phyloP scores from a whole-genome alignment of 2,888 invertebrate genomes.

The Rhagophthalmus giganteus region DNA sequence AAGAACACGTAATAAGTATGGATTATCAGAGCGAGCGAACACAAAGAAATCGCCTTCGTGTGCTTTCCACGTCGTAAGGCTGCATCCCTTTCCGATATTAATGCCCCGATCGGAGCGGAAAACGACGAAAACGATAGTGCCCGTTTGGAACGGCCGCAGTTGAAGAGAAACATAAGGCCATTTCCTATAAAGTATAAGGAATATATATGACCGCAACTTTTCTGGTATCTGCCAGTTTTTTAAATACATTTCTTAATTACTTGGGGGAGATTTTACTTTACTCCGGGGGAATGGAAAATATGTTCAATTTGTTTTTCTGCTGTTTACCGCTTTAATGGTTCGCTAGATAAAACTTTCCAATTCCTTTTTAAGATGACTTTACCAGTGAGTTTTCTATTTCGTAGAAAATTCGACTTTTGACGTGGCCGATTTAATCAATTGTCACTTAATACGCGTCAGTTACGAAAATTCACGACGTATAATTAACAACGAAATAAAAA shows the following conservation, averaged over 20 bases:
- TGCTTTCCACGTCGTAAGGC: constrained; percentile 27
- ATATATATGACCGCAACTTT: constrained; percentile 50
- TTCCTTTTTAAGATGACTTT: constrained; percentile 8
- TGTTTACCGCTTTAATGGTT: constrained; percentile 19
- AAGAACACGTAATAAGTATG: constrained; percentile 55
- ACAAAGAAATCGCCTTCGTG: constrained; percentile 40
- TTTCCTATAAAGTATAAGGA: constrained; percentile 51
- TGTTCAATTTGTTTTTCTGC: constrained; percentile 25
- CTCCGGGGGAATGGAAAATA: constrained; percentile 15
- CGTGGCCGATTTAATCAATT: too few species aligned
- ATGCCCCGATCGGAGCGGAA: constrained; percentile 18
- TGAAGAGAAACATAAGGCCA: constrained; percentile 48
- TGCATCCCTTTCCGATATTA: constrained; percentile 33
- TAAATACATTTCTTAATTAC: constrained; percentile 51
- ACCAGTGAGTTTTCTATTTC: too few species aligned
- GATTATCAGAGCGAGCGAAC: constrained; percentile 51
- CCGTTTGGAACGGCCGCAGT: constrained; percentile 31
- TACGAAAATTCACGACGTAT: too few species aligned
- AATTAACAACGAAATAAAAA: too few species aligned
- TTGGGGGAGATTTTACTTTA: constrained; percentile 34
- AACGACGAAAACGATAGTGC: constrained; percentile 30
- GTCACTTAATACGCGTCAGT: too few species aligned
- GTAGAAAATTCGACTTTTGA: too few species aligned
- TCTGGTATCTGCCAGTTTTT: constrained; percentile 46
- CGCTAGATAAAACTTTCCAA: constrained; percentile 13